These are phyloP conservation scores for Odocoileus virginianus DNA, from an alignment of 2,113 vertebrate genomes.

Conservation along the genomic window DNA sequence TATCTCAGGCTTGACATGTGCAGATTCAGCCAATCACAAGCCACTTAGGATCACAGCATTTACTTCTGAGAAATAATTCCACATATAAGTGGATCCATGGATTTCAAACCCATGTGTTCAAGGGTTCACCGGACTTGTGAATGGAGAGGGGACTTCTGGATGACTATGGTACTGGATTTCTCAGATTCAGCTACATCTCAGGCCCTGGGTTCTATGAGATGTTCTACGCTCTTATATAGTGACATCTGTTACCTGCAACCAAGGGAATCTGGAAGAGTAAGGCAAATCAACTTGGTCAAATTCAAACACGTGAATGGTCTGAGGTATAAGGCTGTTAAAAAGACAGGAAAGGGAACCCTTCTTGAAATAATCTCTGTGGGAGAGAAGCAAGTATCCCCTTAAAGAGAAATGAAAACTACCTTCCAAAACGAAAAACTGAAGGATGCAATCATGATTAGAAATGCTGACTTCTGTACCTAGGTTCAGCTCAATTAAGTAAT, in stretches of 20 bases:
- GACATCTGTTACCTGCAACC: background rate
- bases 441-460: background rate
- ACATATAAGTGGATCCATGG: background rate
- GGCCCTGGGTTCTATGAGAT: background rate
- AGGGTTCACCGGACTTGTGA: background rate
- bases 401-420: background rate
- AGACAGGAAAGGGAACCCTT: background rate
- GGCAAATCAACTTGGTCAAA: background rate
- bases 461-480: background rate
- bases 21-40: background rate
- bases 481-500: slow-evolving; percentile 1
- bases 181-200: background rate
- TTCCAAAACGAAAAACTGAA: background rate
- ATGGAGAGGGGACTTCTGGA: background rate
- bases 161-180: background rate
- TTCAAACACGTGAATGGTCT: background rate
- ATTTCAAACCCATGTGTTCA: background rate
- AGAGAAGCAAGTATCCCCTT: background rate
- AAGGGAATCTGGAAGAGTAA: background rate
- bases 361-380: background rate
- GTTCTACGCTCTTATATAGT: background rate
- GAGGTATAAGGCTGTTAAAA: background rate
- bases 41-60: background rate
- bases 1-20: background rate
- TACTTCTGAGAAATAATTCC: background rate